A percentile compares a stretch with the other conserved stretches of the same genome.
These are phyloP conservation scores for Sebastes taczanowskii DNA, from an alignment of 2,797 vertebrate species.

Conservation along the genomic window DNA sequence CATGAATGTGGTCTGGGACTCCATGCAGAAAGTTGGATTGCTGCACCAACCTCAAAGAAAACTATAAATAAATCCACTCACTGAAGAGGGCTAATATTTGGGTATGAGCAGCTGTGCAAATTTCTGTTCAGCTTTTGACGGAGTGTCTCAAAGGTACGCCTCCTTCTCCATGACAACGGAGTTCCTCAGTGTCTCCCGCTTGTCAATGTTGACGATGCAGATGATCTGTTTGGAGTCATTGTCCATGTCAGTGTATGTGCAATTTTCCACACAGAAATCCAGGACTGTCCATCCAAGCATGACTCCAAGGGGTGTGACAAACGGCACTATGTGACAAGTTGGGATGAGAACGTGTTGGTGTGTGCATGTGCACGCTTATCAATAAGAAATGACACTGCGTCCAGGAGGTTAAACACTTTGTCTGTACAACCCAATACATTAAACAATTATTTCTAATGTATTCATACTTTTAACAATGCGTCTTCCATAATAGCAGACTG, in stretches of 20 bases:
- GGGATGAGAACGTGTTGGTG: too few species aligned
- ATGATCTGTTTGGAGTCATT: background rate
- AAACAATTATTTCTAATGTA: background rate
- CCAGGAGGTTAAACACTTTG: too few species aligned
- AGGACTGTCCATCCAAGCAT: background rate
- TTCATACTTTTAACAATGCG: background rate
- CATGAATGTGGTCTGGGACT: background rate
- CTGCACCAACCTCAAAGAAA: background rate
- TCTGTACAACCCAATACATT: background rate
- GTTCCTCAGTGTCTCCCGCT: background rate
- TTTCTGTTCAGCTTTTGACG: background rate
- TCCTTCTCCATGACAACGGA: background rate
- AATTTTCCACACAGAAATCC: background rate
- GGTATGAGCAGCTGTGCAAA: background rate
- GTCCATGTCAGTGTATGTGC: background rate
- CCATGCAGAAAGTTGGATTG: background rate
- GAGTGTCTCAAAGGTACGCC: background rate
- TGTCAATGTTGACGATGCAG: background rate
- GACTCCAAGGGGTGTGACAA: too few species aligned
- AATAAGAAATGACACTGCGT: slow-evolving; percentile 16
- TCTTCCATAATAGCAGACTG: background rate
- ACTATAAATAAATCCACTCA: background rate
- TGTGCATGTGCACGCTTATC: background rate
- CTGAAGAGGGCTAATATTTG: background rate
- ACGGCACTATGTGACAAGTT: too few species aligned